Evolutionary conservation across 2,888 invertebrate genomes (phyloP).

Genomic region (Brachyptera risi): DNA sequence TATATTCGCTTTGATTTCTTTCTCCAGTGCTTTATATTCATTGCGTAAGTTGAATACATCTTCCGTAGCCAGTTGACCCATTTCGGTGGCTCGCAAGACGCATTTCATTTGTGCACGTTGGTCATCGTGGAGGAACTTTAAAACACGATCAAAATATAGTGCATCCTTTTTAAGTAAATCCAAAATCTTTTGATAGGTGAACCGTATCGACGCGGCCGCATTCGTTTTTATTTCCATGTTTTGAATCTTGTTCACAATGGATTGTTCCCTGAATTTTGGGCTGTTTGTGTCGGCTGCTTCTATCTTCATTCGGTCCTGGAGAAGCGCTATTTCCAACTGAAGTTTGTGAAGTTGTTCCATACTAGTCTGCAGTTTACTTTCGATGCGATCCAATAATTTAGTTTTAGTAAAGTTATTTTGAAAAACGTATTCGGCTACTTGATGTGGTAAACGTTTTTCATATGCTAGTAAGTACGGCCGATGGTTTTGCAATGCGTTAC

Average conservation of each 20-base stretch:
- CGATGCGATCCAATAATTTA: background rate
- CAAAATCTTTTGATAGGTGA: slow-evolving; percentile 58
- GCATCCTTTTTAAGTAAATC: slow-evolving; percentile 62
- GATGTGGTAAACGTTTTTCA: slow-evolving; percentile 44
- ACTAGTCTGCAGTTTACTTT: background rate
- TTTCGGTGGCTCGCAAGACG: slow-evolving; percentile 58
- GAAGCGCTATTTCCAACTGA: slow-evolving; percentile 51
- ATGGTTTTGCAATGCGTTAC: slow-evolving; percentile 56
- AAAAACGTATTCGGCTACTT: slow-evolving; percentile 33
- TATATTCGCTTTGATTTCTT: slow-evolving; percentile 59
- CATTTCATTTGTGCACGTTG: slow-evolving; percentile 58
- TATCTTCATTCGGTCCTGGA: slow-evolving; percentile 51
- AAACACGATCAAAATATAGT: slow-evolving; percentile 58
- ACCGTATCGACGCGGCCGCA: slow-evolving; percentile 59
- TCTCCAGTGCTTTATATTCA: slow-evolving; percentile 56
- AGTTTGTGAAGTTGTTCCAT: slow-evolving; percentile 15
- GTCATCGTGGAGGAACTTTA: slow-evolving; percentile 56
- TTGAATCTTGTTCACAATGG: slow-evolving; percentile 48
- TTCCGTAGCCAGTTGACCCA: slow-evolving; percentile 64
- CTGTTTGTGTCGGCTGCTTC: slow-evolving; percentile 45
- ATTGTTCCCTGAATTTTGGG: slow-evolving; percentile 35
- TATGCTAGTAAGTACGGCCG: slow-evolving; percentile 56
- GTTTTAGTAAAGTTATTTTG: slow-evolving; percentile 3
- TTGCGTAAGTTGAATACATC: slow-evolving; percentile 60
- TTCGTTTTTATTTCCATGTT: slow-evolving; percentile 59